These are phyloP conservation scores for Clavelina lepadiformis DNA, from an alignment of 23 tunicate genomes.

Conservation along the genomic window DNA sequence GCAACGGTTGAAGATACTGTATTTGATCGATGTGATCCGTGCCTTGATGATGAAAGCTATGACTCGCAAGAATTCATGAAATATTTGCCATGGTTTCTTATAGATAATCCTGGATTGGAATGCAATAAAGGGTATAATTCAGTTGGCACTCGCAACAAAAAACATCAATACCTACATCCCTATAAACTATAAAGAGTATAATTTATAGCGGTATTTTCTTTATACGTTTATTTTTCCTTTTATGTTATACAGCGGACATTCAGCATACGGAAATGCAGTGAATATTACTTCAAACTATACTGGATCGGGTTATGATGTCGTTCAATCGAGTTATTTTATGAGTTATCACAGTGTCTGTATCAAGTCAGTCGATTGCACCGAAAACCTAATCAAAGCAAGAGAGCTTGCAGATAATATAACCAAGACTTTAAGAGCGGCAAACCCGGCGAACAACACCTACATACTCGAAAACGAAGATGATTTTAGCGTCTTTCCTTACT, in stretches of 20 bases:
- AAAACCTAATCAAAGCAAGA: conserved; percentile 73
- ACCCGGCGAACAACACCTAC: conserved; percentile 18
- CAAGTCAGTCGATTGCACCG: conserved; percentile 91
- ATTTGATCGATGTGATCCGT: conserved; percentile 16
- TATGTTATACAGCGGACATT: conserved; percentile 74
- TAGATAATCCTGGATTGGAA: conserved; percentile 76
- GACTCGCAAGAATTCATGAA: conserved; percentile 63
- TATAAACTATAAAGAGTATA: no score
- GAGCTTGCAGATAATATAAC: conserved; percentile 88
- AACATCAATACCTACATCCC: no score
- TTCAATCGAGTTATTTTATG: conserved; percentile 77
- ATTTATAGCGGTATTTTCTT: no score
- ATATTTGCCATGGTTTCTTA: conserved; percentile 88
- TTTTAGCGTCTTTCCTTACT: conserved; percentile 73
- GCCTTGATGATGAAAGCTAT: conserved; percentile 21
- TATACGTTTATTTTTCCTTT: no score
- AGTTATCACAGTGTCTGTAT: conserved; percentile 96
- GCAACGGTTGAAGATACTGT: conserved; percentile 31
- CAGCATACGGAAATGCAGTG: conserved; percentile 91
- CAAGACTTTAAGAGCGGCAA: conserved; percentile 27
- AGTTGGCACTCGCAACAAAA: no score
- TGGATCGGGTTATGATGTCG: conserved; percentile 6
- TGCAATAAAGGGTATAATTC: conserved; percentile 83
- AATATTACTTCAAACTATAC: conserved; percentile 32
- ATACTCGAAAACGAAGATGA: conserved; percentile 52